Percentiles rank a stretch among this genome's conserved stretches.
Conservation (phyloP, 64 coral and sea anemone species). For the Acropora tenuis region DNA sequence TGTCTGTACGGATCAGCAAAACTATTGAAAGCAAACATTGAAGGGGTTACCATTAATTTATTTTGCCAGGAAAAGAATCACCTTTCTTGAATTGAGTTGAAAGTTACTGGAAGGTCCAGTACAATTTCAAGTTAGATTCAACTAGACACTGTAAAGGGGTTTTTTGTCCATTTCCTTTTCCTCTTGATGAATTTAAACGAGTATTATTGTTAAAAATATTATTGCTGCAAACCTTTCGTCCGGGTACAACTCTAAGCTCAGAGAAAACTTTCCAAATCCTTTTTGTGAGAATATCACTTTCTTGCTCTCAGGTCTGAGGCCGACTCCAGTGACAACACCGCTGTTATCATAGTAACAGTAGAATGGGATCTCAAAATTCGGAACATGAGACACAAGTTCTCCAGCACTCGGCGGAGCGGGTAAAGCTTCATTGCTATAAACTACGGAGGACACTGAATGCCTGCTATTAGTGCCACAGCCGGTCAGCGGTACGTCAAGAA, state of each 20-base stretch:
- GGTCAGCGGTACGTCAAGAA: constrained; percentile 57
- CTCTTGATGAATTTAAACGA: too few relatives aligned
- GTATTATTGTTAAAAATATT: too few relatives aligned
- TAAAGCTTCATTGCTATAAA: constrained; percentile 64
- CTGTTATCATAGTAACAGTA: constrained; percentile 61
- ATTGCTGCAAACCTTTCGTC: constrained; percentile 19
- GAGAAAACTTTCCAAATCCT: constrained; percentile 22
- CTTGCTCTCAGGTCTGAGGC: constrained; percentile 6
- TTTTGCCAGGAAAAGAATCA: too few relatives aligned
- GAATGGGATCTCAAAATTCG: constrained; percentile 56
- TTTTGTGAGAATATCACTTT: constrained; percentile 40
- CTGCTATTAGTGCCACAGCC: constrained; percentile 61
- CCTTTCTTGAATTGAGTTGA: too few relatives aligned
- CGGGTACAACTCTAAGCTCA: background rate
- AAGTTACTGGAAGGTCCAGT: too few relatives aligned
- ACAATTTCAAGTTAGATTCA: too few relatives aligned
- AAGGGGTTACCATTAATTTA: too few relatives aligned
- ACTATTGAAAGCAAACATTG: background rate
- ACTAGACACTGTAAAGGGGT: too few relatives aligned
- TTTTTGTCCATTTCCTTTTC: too few relatives aligned
- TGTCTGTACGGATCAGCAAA: constrained; percentile 11
- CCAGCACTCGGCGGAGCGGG: constrained; percentile 1
- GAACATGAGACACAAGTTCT: constrained; percentile 13
- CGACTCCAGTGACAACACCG: constrained; percentile 23
- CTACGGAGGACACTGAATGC: constrained; percentile 30